Base-by-base conservation (phyloP, 2,113 vertebrate genomes). In the Lepidothrix coronata region DNA sequence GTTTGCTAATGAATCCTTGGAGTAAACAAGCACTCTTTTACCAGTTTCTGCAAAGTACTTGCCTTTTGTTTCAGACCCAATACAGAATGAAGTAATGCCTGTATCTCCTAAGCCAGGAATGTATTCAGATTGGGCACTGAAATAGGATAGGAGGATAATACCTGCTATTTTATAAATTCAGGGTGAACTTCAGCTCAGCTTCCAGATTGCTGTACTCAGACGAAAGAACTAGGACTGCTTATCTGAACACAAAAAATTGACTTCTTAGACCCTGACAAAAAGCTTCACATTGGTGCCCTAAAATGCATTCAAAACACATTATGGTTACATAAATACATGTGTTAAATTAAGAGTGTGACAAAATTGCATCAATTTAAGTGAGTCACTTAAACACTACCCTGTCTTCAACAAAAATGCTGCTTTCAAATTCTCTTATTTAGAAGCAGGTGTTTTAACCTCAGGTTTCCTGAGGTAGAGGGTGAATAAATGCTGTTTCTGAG, bases 61-160 rank as follows among this genome's bases (percentile, higher is more conserved):
- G 74, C 39, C 65, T 94, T 95, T 96, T 90, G 85, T 96, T 93
- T 90, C 75, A 85, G 52, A 68, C 11, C 7, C 51, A 43, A 35
- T 24, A 85, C 55, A 73, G n/a, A 83, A 74, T 75, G 95, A 95
- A 59, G 93, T 81, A 94, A 92, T 83, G 93, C 88, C 57, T 88
- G 5, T 11, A 54, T 91, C 85, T 94, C 79, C 59, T n/a, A 84
- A 86, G 65, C 76, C 57, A 61, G 90, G 90, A 95, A 93, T 81
- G 88, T 89, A 52, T 79, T 78, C 72, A 88, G 41, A 91, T 9
- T 25, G 49, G 73, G 66, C 43, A 76, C 10, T 70, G 74, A 73
- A 89, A 91, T 14, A 73, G 43, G 57, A 58, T 41, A 68, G 75
- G 35, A 78, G 77, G 57, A 68, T 46, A 95, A 92, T 58, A 95